Evolutionary conservation across 2,888 invertebrate species (phyloP), one percentile per base, ranked within the genome.

Genomic region (Parthenolecanium corni): DNA sequence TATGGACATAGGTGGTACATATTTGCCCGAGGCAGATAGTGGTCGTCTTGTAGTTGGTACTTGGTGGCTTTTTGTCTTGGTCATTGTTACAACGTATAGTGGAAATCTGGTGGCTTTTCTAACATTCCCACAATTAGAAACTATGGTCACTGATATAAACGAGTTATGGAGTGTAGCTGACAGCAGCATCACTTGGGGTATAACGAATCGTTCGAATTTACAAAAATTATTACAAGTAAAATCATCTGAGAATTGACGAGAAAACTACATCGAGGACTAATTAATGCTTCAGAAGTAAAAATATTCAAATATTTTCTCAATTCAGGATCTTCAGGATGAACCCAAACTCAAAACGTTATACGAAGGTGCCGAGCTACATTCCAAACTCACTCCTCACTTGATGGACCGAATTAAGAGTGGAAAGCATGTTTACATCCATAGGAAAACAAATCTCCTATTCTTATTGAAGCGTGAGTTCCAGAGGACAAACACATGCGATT

Each of bases 61-160:
- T 1, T 94, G 93, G 93, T 93, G 93, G 93, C 73, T 93, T 52
- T 88, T 89, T 1, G 91, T 92, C 0, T 78, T 92, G 66, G 86
- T 93, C 0, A 79, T 92, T 20, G 87, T 92, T 0, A 92, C 92
- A 18, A 91, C 91, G 0, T 94, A 93, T 72, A 90, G 90, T 62
- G 93, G 93, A 2, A 92, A 90, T 74, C 78, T 94, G 68, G 92
- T 93, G 0, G 92, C 93, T 0, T 92, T 92, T 73, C 79, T 93
- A 46, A 93, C 93, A 0, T 92, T 93, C 71, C 93, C 93, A 0
- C 86, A 87, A 72, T 83, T 85, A 70, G 85, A 86, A 72, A 76
- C 79, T 36, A 81, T 86, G 0, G 81, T 89, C 24, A 80, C 83
- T 2, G 82, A 82, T 0, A 73, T 89, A 0, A 76, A 80, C 1